Conservation (phyloP, 2,113 vertebrate genomes). For the Zosterops lateralis region DNA sequence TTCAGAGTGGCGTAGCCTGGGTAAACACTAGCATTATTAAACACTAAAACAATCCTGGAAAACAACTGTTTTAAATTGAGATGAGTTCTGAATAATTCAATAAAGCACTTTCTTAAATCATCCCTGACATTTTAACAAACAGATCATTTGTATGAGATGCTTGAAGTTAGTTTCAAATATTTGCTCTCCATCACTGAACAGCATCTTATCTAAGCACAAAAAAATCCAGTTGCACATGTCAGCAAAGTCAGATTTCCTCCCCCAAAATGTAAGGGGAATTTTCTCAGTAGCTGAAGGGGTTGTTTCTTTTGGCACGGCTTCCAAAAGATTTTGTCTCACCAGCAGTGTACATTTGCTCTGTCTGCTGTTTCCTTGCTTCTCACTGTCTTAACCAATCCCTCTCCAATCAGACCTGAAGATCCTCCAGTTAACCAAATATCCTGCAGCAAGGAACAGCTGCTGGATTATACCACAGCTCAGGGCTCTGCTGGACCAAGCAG, state of each 20-base stretch:
- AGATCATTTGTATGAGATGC: neutral
- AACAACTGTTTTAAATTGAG: neutral
- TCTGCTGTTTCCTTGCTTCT: neutral
- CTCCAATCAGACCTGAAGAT: neutral
- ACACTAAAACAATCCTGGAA: neutral
- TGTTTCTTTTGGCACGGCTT: conserved; percentile 9
- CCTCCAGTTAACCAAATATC: neutral
- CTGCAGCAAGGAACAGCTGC: neutral
- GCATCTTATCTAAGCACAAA: neutral
- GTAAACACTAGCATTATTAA: neutral
- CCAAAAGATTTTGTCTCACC: neutral
- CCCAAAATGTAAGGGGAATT: neutral
- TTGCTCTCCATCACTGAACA: neutral
- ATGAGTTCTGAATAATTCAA: neutral
- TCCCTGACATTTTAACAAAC: neutral
- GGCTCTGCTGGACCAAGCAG: neutral
- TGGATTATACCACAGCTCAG: neutral
- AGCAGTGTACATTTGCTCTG: neutral
- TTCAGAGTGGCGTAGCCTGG: neutral
- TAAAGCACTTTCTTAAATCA: neutral
- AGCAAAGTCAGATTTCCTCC: neutral
- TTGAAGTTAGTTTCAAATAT: neutral
- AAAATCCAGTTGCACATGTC: neutral
- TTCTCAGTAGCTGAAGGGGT: conserved; percentile 15
- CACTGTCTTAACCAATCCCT: neutral